These are phyloP conservation scores for Plagodis dolabraria DNA, from an alignment of 2,888 invertebrate genomes.

Conservation along the genomic window DNA sequence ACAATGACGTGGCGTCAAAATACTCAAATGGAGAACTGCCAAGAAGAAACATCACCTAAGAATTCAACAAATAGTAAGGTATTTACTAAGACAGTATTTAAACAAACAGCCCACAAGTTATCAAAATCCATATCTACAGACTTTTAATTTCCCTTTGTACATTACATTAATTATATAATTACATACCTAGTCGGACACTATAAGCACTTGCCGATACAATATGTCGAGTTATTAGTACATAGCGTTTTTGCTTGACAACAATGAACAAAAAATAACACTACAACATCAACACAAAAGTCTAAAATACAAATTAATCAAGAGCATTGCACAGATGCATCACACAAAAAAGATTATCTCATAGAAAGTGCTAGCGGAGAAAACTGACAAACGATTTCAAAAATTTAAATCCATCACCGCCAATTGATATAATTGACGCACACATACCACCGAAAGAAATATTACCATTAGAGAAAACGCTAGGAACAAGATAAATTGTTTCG, in stretches of 20 bases:
- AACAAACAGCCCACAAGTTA: too few relatives aligned
- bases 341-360: slow-evolving; percentile 27
- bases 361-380: slow-evolving; percentile 42
- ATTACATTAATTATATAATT: too few relatives aligned
- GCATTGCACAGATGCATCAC: slow-evolving; percentile 10
- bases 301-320: slow-evolving; percentile 1
- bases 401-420: slow-evolving; percentile 44
- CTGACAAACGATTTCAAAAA: slow-evolving; percentile 38
- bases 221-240: too few relatives aligned
- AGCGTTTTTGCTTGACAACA: too few relatives aligned
- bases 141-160: too few relatives aligned
- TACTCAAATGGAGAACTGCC: not conserved
- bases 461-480: slow-evolving; percentile 49
- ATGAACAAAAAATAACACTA: not conserved
- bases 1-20: slow-evolving; percentile 7
- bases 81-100: too few relatives aligned
- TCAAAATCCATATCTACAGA: too few relatives aligned
- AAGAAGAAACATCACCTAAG: not conserved
- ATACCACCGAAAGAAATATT: slow-evolving; percentile 43
- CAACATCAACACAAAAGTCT: slow-evolving; percentile 12
- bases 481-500: slow-evolving; percentile 51
- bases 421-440: slow-evolving; percentile 44
- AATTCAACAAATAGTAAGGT: not conserved
- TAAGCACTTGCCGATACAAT: too few relatives aligned
- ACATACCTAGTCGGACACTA: too few relatives aligned